Conservation (phyloP, 23 tunicate genomes). For the Halocynthia aurantium region DNA sequence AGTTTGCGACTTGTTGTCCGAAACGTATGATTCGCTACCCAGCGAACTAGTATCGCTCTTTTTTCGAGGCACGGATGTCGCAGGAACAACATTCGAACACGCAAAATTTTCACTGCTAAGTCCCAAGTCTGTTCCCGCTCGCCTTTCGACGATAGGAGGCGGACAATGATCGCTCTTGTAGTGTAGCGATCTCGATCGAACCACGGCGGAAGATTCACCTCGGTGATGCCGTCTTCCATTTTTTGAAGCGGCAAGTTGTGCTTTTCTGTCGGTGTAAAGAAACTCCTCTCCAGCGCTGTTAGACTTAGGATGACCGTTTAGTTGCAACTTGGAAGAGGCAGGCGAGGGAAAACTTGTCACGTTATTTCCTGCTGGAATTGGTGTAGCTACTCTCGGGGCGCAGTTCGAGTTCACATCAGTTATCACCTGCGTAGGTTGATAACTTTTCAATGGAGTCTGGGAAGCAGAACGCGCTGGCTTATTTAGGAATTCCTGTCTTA, state of each 20-base stretch:
- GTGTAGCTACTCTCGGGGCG: neutral
- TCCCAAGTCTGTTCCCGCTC: slow-evolving; percentile 3
- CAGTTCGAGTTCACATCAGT: too few relatives aligned
- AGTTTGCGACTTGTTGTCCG: slow-evolving; percentile 4
- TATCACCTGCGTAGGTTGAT: too few relatives aligned
- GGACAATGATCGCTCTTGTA: neutral
- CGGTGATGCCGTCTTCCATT: slow-evolving; percentile 4
- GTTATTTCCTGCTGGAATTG: neutral
- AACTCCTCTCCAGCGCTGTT: slow-evolving; percentile 71
- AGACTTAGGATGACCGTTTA: slow-evolving; percentile 58
- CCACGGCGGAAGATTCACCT: slow-evolving; percentile 14
- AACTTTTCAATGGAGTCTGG: too few relatives aligned
- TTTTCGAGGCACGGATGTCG: neutral
- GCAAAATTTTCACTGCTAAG: neutral
- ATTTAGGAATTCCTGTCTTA: neutral
- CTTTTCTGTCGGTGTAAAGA: slow-evolving; percentile 38
- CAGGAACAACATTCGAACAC: too few relatives aligned
- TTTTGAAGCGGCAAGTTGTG: slow-evolving; percentile 8
- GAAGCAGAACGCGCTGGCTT: neutral
- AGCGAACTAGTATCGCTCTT: neutral
- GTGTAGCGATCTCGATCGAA: slow-evolving; percentile 18
- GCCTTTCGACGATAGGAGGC: neutral
- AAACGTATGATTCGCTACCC: neutral
- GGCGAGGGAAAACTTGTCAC: neutral
- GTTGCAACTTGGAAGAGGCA: neutral